Evolutionary conservation across 2,888 invertebrate genomes (phyloP).

Genomic region (Meganola albula): DNA sequence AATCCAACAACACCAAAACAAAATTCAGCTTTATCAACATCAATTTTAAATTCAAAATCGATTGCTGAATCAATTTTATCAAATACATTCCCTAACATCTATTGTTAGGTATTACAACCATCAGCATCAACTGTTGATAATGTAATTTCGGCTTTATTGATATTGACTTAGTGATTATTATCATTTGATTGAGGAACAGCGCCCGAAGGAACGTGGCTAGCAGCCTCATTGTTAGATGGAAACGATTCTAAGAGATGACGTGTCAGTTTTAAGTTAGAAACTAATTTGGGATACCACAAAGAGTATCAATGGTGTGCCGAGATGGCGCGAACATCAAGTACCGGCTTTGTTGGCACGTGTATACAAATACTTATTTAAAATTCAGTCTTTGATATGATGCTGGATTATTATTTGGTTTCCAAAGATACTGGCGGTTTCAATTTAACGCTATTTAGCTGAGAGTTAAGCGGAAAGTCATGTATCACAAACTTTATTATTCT

Average conservation of each 20-base stretch:
- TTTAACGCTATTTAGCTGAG: slow-evolving; percentile 18
- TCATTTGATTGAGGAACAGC: slow-evolving; percentile 33
- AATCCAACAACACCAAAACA: slow-evolving; percentile 20
- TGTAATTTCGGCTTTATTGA: slow-evolving; percentile 61
- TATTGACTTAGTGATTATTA: slow-evolving; percentile 42
- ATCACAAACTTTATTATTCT: too few species aligned
- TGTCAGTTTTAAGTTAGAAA: slow-evolving; percentile 67
- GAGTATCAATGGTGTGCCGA: slow-evolving; percentile 68
- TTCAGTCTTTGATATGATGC: slow-evolving; percentile 18
- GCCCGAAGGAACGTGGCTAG: slow-evolving; percentile 67
- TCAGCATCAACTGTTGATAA: slow-evolving; percentile 37
- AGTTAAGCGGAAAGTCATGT: slow-evolving; percentile 8
- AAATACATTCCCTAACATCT: slow-evolving; percentile 45
- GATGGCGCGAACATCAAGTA: slow-evolving; percentile 60
- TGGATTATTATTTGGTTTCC: slow-evolving; percentile 18
- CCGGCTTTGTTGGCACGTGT: slow-evolving; percentile 58
- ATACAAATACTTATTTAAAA: slow-evolving; percentile 36
- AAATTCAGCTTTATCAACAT: slow-evolving; percentile 42
- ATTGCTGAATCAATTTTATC: slow-evolving; percentile 31
- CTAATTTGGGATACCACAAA: slow-evolving; percentile 76
- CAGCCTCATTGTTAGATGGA: slow-evolving; percentile 68
- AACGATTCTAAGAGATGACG: slow-evolving; percentile 72
- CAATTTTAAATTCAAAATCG: slow-evolving; percentile 45
- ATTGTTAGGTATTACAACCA: slow-evolving; percentile 49
- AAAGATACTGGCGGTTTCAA: slow-evolving; percentile 16